These are phyloP conservation scores for Teleogryllus oceanicus DNA, from an alignment of 2,888 invertebrate genomes.

Conservation along the genomic window DNA sequence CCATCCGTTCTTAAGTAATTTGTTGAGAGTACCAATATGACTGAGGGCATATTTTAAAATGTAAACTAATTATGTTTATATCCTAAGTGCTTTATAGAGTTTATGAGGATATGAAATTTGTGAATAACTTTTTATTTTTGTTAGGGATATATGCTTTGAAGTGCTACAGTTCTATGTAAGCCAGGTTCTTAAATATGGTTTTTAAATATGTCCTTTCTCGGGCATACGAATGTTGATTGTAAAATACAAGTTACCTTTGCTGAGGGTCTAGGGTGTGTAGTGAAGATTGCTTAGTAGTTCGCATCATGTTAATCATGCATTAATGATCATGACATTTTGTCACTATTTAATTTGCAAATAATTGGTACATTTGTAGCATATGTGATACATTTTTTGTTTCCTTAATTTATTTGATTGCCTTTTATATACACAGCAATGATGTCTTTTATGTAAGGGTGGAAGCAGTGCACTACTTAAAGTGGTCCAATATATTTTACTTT, in stretches of 20 bases:
- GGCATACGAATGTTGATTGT: not conserved
- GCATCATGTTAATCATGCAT: conserved; percentile 18
- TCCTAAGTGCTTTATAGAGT: conserved; percentile 18
- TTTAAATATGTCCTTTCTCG: not conserved
- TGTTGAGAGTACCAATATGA: not conserved
- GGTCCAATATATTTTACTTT: conserved; percentile 3
- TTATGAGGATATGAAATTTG: conserved; percentile 6
- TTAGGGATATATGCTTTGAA: conserved; percentile 9
- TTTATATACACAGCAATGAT: not conserved
- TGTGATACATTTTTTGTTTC: not conserved
- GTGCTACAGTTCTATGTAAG: conserved; percentile 18
- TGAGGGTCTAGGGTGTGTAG: conserved; percentile 12
- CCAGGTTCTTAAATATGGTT: not conserved
- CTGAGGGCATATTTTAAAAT: not conserved
- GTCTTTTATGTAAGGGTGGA: conserved; percentile 1
- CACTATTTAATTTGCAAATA: conserved; percentile 18
- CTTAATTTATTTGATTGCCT: not conserved
- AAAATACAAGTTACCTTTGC: conserved; percentile 9
- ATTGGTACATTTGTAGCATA: not conserved
- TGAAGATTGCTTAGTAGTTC: not conserved
- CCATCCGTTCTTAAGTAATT: not conserved
- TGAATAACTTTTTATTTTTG: conserved; percentile 11
- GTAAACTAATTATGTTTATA: conserved; percentile 11
- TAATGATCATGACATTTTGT: not conserved
- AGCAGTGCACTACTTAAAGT: conserved; percentile 3